Evolutionary conservation across 2,888 invertebrate species (phyloP).

Genomic region (Microctonus hyperodae): DNA sequence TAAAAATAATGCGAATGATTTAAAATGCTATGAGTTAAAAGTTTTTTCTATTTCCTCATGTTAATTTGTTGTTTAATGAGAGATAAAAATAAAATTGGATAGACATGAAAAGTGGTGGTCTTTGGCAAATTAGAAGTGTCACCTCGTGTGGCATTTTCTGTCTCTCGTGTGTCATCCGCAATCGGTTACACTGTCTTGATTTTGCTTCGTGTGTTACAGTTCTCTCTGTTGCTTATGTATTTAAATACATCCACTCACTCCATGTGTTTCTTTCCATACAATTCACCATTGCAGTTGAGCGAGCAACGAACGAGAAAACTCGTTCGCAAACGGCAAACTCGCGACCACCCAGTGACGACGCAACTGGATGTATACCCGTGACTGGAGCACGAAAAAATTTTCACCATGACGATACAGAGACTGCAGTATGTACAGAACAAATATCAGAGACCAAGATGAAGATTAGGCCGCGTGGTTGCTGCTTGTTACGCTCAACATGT

Average conservation of each 20-base stretch:
- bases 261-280: constrained; percentile 36
- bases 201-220: not conserved
- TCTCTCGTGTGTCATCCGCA: constrained; percentile 30
- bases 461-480: not conserved
- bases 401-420: constrained; percentile 29
- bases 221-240: not conserved
- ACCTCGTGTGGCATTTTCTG: not conserved
- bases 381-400: constrained; percentile 36
- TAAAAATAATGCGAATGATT: not conserved
- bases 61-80: not conserved
- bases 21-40: not conserved
- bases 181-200: constrained; percentile 37
- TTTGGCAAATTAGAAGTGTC: constrained; percentile 8
- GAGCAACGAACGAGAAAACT: constrained; percentile 27
- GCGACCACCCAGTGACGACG: constrained; percentile 40
- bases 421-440: too few relatives aligned
- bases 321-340: not conserved
- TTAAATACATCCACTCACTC: not conserved
- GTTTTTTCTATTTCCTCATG: not conserved
- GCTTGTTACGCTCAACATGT: not conserved
- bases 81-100: not conserved
- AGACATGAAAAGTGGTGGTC: not conserved
- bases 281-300: constrained; percentile 32
- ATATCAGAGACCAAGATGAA: constrained; percentile 1
- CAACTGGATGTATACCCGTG: not conserved